Conservation (phyloP, 2,113 vertebrate genomes). For the Nycticorax nycticorax region DNA sequence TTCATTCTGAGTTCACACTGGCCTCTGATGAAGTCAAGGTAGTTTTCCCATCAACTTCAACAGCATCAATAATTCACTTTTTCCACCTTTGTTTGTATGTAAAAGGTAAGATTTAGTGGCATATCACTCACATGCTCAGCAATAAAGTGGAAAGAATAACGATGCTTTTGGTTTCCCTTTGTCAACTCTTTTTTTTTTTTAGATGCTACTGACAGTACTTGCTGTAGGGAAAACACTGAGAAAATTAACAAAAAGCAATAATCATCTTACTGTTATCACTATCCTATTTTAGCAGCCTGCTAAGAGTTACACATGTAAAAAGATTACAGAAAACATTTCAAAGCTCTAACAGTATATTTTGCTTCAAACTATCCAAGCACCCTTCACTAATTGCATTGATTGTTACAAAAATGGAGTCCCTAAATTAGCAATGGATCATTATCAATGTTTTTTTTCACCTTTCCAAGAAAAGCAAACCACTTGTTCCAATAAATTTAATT, state of each 20-base stretch:
- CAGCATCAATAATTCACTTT: not conserved
- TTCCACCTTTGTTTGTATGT: not conserved
- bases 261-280: not conserved
- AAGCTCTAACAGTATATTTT: not conserved
- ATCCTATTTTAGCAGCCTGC: not conserved
- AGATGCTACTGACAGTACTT: not conserved
- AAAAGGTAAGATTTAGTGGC: not conserved
- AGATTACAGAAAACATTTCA: not conserved
- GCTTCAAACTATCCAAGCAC: not conserved
- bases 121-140: not conserved
- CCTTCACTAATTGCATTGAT: slow-evolving; percentile 24
- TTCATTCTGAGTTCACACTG: not conserved
- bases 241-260: not conserved
- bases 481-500: slow-evolving; percentile 44
- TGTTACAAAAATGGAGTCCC: not conserved
- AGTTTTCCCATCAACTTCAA: not conserved
- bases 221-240: not conserved
- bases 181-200: not conserved
- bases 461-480: slow-evolving; percentile 4
- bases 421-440: slow-evolving; percentile 26
- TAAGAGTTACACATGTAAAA: not conserved
- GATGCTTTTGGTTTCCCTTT: not conserved
- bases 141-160: not conserved
- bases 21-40: not conserved
- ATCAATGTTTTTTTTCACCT: not conserved